Evolutionary conservation across 2,888 invertebrate species (phyloP), one percentile per base, ranked within the genome.

Genomic region (Ophion obscuratus): DNA sequence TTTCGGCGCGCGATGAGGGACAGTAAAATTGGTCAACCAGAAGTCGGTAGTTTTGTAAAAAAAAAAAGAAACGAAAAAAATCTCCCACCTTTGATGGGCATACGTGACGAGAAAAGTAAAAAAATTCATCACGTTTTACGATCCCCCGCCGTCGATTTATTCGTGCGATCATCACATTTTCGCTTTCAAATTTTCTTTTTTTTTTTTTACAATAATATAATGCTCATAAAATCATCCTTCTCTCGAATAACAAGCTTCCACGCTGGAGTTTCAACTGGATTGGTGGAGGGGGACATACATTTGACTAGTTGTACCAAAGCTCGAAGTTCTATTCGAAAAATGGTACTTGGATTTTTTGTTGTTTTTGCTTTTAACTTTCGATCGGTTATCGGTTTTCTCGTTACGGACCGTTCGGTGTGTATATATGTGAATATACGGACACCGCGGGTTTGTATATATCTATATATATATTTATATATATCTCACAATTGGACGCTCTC

Each of bases 231-330:
- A 75, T 71, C 44, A 64, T 85, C 57, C 47, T 73, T 77, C 73
- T 75, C 75, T 78, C 78, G 75, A 66, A 66, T 78, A 78, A 85
- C 73, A 74, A 78, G 78, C 77, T 81, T 59, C 66, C 57, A 59
- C 73, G 62, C 73, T 81, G 81, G 53, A 73, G 53, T 57, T 44
- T 70, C 57, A 59, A 79, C 73, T 64, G 53, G 64, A 61, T 68
- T 44, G 53, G 36, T 57, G 44, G 53, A 59, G n/a, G 31, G 75
- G 47, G 10, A 31, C 68, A 82, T 85, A 79, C 85, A 85, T 82
- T 85, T 85, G 85, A 85, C 85, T 85, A 85, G 85, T 85, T 85
- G 82, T 67, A 85, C 85, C 85, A 59, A 59, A 77, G 44, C 47
- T 79, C 78, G 47, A 82, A 71, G 27, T 67, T 62, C 75, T 24